Evolutionary conservation across 2,797 vertebrate species (phyloP).

Genomic region (Labeo calbasu): DNA sequence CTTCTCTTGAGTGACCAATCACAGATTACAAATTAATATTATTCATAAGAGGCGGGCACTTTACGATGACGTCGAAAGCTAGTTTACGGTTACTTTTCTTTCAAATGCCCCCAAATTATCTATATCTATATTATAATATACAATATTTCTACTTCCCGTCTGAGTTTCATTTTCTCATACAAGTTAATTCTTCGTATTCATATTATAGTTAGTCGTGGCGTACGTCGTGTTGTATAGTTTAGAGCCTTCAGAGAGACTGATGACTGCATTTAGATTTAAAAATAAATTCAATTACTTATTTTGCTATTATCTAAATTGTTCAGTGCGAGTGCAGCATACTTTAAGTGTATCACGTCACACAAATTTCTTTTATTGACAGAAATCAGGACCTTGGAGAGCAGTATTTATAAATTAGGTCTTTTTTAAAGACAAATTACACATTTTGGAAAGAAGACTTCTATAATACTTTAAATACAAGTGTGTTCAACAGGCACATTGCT

Average conservation of each 20-base stretch:
- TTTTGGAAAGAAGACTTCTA: neutral
- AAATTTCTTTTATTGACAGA: neutral
- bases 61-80: neutral
- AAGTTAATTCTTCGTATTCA: neutral
- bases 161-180: neutral
- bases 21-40: neutral
- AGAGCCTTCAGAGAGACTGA: neutral
- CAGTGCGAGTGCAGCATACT: neutral
- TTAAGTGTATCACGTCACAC: neutral
- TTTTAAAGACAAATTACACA: neutral
- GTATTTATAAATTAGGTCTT: neutral
- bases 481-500: neutral
- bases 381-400: conserved; percentile 37
- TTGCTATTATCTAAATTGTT: neutral
- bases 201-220: neutral
- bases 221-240: neutral
- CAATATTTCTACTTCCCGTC: neutral
- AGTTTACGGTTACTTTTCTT: neutral
- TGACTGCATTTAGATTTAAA: neutral
- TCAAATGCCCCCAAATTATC: neutral
- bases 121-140: neutral
- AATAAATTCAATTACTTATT: neutral
- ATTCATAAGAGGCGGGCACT: conserved; percentile 22
- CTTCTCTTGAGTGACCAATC: conserved; percentile 41
- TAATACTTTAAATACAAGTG: neutral